Conservation (phyloP, 1,140 invertebrate species). For the Proales similis region DNA sequence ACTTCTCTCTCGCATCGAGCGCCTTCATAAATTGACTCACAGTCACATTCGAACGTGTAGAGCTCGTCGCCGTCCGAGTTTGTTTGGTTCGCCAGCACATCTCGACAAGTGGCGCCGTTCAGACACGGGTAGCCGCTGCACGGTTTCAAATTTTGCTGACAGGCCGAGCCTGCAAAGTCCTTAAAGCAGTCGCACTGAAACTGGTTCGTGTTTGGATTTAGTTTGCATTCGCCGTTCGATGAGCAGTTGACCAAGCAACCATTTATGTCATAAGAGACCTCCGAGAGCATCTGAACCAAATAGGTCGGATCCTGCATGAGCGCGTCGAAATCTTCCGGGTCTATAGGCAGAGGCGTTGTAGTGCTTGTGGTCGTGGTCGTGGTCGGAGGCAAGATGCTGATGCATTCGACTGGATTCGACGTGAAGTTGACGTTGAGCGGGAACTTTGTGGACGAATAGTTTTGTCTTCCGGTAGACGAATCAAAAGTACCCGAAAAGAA, state of each 20-base stretch:
- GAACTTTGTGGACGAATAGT: too few relatives aligned
- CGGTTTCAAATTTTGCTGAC: background rate
- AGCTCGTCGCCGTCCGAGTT: background rate
- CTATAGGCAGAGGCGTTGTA: too few relatives aligned
- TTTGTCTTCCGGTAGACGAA: too few relatives aligned
- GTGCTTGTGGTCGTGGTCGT: too few relatives aligned
- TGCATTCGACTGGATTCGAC: too few relatives aligned
- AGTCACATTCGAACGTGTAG: background rate
- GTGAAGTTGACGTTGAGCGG: too few relatives aligned
- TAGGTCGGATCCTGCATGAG: background rate
- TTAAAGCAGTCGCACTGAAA: background rate
- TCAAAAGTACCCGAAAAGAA: too few relatives aligned
- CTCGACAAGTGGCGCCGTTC: conserved; percentile 2
- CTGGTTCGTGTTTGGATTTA: background rate
- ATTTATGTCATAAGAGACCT: background rate
- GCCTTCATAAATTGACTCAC: background rate
- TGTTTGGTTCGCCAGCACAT: background rate
- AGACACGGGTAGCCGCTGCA: conserved; percentile 5
- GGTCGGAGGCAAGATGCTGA: too few relatives aligned
- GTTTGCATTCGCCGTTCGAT: background rate
- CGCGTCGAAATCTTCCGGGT: too few relatives aligned
- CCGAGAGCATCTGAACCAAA: background rate
- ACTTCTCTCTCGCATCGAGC: background rate
- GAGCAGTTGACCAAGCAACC: conserved; percentile 12
- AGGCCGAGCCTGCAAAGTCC: conserved; percentile 2